A percentile compares a stretch with the other conserved stretches of the same genome.
Conservation (phyloP, 2,113 vertebrate genomes). For the Empidonax alnorum region DNA sequence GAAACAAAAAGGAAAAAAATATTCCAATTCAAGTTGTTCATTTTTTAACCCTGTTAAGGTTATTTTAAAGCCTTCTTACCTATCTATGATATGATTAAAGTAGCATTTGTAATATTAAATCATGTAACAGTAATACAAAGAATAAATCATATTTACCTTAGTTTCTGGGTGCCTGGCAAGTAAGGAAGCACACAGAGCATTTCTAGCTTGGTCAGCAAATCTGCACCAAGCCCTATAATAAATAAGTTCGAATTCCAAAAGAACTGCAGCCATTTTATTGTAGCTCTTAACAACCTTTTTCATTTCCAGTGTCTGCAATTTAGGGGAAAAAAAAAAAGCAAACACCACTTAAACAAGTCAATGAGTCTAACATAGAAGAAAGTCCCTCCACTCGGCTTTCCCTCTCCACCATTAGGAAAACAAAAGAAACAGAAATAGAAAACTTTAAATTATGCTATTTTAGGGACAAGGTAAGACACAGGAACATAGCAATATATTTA, state of each 20-base stretch:
- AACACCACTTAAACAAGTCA: neutral
- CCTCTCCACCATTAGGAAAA: neutral
- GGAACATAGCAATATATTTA: neutral
- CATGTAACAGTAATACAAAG: neutral
- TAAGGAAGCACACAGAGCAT: constrained; percentile 72
- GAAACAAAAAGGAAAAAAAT: neutral
- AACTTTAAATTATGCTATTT: neutral
- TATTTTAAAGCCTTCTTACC: neutral
- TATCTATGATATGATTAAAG: neutral
- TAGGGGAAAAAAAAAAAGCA: accelerated
- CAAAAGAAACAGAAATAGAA: neutral
- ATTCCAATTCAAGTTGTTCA: accelerated
- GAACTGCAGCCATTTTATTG: constrained; percentile 78
- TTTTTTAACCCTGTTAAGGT: neutral
- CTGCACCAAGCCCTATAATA: constrained; percentile 78
- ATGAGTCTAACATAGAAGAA: neutral
- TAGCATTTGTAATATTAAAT: neutral
- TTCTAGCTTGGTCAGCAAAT: constrained; percentile 68
- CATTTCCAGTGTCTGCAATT: constrained; percentile 75
- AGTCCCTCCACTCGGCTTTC: neutral
- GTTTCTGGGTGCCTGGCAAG: constrained; percentile 72
- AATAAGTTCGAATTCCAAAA: constrained; percentile 81
- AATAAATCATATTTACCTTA: constrained; percentile 67
- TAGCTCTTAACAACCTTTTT: constrained; percentile 78
- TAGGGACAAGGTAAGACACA: neutral